Base-by-base conservation (phyloP, 2,797 vertebrate genomes). In the Lepilemur ruficaudatus region DNA sequence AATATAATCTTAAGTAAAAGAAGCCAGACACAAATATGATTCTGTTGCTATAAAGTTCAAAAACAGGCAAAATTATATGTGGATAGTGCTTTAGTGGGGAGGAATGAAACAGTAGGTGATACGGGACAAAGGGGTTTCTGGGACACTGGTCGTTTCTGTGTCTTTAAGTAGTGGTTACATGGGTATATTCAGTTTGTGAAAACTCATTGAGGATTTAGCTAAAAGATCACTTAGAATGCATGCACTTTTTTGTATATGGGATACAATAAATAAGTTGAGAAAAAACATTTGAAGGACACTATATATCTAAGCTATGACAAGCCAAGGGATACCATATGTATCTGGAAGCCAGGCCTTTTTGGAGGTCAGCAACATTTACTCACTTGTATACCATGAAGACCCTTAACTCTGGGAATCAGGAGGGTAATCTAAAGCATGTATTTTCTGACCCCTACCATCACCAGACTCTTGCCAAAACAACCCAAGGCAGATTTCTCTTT, bases 401-500 rank as follows among this genome's bases (percentile, higher is more conserved):
- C 20, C 46, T 59, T 73, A 83, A 14, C 30, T 46, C 46, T 63
- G 18, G 35, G 7, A 90, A 43, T 92, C 76, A 88, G 55, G 32
- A 82, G n/a, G 20, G 25, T 69, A 67, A 92, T 15, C 30, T 48
- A 78, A 90, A 2, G 10, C 55, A 72, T 63, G 46, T 46, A 52
- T 35, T 41, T 67, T 67, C 94, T 61, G 38, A 73, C 23, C 32
- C 35, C 85, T 69, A n/a, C 81, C 72, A 84, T 78, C 72, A 67
- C 67, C 86, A 82, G 55, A 17, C 50, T 92, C 73, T 81, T 82
- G 85, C 78, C 72, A 85, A 95, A 94, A 46, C 69, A 88, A 75
- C 55, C 91, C 41, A 91, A 91, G 38, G 41, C 78, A 73, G 67
- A 69, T 89, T 92, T 95, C 90, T 91, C 93, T 83, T 79, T 89